Percentiles rank a stretch among this genome's conserved stretches.
phyloP scores from a whole-genome alignment of 2,797 vertebrate genomes.

The Sphenopsis melanotis region DNA sequence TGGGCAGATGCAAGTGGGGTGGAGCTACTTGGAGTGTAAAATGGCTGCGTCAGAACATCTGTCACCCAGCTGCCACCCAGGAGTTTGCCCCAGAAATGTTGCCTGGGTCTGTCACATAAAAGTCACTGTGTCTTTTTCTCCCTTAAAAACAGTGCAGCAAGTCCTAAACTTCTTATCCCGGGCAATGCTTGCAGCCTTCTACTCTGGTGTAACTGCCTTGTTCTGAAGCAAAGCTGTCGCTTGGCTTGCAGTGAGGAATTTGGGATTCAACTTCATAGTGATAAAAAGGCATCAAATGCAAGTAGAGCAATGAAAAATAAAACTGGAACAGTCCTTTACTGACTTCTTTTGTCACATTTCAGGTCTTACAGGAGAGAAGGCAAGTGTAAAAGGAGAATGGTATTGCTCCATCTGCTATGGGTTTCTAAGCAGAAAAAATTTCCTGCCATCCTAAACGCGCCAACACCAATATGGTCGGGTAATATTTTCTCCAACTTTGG shows the following conservation, averaged over 20 bases:
- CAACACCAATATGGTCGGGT: not conserved
- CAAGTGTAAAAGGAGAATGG: not conserved
- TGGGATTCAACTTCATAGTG: not conserved
- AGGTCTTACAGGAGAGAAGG: not conserved
- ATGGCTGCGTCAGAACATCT: not conserved
- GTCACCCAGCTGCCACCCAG: not conserved
- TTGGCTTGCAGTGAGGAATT: fast-evolving
- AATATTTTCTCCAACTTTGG: not conserved
- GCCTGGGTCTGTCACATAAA: not conserved
- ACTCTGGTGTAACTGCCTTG: not conserved
- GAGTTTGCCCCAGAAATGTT: not conserved
- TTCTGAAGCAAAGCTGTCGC: not conserved
- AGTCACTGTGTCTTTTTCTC: not conserved
- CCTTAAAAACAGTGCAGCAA: not conserved
- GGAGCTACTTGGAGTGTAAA: not conserved
- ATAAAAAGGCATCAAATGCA: not conserved
- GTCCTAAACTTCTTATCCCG: not conserved
- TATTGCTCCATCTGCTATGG: not conserved
- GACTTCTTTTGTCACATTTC: not conserved
- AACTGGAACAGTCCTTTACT: not conserved
- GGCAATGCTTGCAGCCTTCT: not conserved
- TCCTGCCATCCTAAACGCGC: not conserved
- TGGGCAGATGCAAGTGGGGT: not conserved
- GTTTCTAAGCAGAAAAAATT: not conserved
- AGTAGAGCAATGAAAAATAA: not conserved